These are phyloP conservation scores for Eilema griseolum DNA, from an alignment of 2,888 invertebrate species.

Conservation along the genomic window DNA sequence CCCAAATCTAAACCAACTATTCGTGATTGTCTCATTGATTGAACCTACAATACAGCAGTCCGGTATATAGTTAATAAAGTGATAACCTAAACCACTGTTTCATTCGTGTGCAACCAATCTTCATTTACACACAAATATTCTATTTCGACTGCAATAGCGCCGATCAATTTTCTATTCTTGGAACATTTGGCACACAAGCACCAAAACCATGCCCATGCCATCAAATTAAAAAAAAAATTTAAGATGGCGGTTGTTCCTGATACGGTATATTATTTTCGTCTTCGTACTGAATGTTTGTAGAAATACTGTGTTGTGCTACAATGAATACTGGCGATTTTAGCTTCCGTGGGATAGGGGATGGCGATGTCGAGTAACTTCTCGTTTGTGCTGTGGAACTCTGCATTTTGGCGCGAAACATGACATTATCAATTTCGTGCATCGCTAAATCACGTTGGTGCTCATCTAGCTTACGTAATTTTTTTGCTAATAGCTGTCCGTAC, in stretches of 20 bases:
- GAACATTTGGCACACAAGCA: neutral
- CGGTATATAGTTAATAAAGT: neutral
- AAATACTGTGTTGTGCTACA: conserved; percentile 60
- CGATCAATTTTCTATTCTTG: neutral
- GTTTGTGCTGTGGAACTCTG: conserved; percentile 54
- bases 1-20: neutral
- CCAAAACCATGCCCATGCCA: neutral
- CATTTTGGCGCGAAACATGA: conserved; percentile 79
- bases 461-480: conserved; percentile 76
- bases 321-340: conserved; percentile 73
- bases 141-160: neutral
- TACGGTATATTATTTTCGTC: conserved; percentile 67
- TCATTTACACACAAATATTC: neutral
- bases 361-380: conserved; percentile 62
- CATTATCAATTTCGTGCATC: conserved; percentile 82
- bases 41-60: neutral
- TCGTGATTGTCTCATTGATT: neutral
- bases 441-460: conserved; percentile 77
- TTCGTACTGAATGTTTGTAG: conserved; percentile 61
- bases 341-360: conserved; percentile 64
- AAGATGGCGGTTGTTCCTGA: conserved; percentile 57
- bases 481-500: conserved; percentile 76
- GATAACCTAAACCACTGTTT: neutral
- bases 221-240: conserved; percentile 17
- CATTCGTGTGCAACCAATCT: neutral